Evolutionary conservation across 2,888 invertebrate genomes (phyloP).

Genomic region (Lathronympha strigana): DNA sequence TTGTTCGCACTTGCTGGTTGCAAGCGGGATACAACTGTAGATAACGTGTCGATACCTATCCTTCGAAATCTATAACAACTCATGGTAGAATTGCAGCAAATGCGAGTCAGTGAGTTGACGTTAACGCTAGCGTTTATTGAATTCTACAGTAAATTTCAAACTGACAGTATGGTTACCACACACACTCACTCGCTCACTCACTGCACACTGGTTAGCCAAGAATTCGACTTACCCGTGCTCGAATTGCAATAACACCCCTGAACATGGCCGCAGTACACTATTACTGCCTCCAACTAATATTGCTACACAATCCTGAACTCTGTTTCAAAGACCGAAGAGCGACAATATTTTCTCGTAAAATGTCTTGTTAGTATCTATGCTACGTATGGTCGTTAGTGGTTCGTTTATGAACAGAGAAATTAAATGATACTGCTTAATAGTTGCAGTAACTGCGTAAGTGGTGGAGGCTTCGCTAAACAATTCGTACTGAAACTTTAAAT

Average conservation of each 20-base stretch:
- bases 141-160: no score
- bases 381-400: constrained; percentile 36
- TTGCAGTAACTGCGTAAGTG: constrained; percentile 11
- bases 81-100: no score
- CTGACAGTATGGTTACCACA: no score
- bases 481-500: constrained; percentile 1
- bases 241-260: background rate
- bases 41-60: no score
- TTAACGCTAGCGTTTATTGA: no score
- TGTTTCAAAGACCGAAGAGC: background rate
- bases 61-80: no score
- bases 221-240: background rate
- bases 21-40: no score
- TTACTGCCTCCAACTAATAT: constrained; percentile 8
- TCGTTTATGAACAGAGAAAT: constrained; percentile 34
- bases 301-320: constrained; percentile 22
- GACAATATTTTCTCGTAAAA: background rate
- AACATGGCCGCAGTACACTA: constrained; percentile 24
- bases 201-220: background rate
- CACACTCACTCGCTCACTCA: no score
- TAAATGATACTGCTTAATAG: constrained; percentile 30
- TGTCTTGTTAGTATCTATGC: constrained; percentile 11
- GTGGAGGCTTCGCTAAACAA: constrained; percentile 1
- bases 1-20: no score
- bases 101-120: no score